Evolutionary conservation across 2,797 vertebrate genomes (phyloP), one percentile per base, ranked within the genome.

Genomic region (Ataeniobius toweri): DNA sequence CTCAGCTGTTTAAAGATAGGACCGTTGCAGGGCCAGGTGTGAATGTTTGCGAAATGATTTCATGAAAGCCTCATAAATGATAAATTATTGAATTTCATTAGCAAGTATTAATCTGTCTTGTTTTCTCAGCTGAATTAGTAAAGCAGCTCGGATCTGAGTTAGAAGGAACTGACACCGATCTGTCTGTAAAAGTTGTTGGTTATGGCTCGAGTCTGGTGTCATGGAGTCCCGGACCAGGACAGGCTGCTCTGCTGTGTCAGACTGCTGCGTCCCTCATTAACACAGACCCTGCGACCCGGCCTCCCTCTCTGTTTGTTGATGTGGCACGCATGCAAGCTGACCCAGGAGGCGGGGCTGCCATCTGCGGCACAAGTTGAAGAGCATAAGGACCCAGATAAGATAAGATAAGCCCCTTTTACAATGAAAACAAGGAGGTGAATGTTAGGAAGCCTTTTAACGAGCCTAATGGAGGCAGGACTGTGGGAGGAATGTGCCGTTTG

Each of bases 361-460:
- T 83, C 86, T 73, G 69, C 8, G 51, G 74, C 77, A 79, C 75
- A 86, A 73, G 89, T 89, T 93, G 65, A 89, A 88, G 80, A 76
- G 85, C 71, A 51, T 79, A 58, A 76, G 41, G 67, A 83, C 72
- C 81, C 58, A 44, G 76, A 90, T 92, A 31, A 31, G 28, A 91
- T 89, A 18, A 18, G 91, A 93, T 93, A 88, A 91, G 87, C 76
- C 67, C 80, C 89, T 83, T 76, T 56, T 70, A 83, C 85, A 91
- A 88, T 75, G 73, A 93, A 91, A 91, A 91, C 88, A 92, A 86
- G 76, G 72, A 92, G 71, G 79, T 77, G 73, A 79, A 78, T 74
- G 13, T 88, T 89, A 85, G 78, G 85, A 82, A 85, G 87, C 61
- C 77, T 86, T 36, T 74, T 83, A 84, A 83, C 76, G 24, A 74